Evolutionary conservation across 2,888 invertebrate species (phyloP).

Genomic region (Heliconius erato): DNA sequence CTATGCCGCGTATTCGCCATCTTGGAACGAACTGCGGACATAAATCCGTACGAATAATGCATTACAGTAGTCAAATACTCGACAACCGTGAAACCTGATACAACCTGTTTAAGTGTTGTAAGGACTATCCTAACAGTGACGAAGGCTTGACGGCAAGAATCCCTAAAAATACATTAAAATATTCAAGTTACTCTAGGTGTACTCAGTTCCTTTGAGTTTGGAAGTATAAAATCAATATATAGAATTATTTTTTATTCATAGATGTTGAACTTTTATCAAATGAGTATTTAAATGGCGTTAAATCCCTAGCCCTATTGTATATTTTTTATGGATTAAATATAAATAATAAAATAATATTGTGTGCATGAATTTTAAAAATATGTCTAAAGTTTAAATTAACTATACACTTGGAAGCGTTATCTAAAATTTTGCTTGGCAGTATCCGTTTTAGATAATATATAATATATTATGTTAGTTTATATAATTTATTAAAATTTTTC

Average conservation of each 20-base stretch:
- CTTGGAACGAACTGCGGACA: conserved; percentile 26
- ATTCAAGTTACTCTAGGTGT: neutral
- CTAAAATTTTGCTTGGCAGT: conserved; percentile 31
- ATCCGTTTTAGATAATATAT: conserved; percentile 36
- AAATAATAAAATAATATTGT: neutral
- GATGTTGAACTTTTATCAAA: too few species aligned
- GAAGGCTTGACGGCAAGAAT: conserved; percentile 20
- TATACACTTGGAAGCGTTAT: neutral
- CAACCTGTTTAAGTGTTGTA: conserved; percentile 32
- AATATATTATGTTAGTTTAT: neutral
- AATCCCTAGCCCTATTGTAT: too few species aligned
- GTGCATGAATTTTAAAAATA: neutral
- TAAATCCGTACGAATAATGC: conserved; percentile 33
- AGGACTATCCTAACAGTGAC: conserved; percentile 19
- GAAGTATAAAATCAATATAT: neutral
- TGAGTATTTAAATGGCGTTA: too few species aligned
- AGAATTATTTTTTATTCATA: neutral
- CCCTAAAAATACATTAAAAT: conserved; percentile 11
- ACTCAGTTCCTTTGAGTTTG: conserved; percentile 7
- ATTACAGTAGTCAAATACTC: conserved; percentile 32
- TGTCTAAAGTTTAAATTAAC: neutral
- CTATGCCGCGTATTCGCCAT: conserved; percentile 24
- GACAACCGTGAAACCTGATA: conserved; percentile 35
- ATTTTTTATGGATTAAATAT: too few species aligned
- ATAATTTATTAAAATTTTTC: neutral